Evolutionary conservation across 2,888 invertebrate species (phyloP), one percentile per base, ranked within the genome.

Genomic region (Acrobeloides nanus): DNA sequence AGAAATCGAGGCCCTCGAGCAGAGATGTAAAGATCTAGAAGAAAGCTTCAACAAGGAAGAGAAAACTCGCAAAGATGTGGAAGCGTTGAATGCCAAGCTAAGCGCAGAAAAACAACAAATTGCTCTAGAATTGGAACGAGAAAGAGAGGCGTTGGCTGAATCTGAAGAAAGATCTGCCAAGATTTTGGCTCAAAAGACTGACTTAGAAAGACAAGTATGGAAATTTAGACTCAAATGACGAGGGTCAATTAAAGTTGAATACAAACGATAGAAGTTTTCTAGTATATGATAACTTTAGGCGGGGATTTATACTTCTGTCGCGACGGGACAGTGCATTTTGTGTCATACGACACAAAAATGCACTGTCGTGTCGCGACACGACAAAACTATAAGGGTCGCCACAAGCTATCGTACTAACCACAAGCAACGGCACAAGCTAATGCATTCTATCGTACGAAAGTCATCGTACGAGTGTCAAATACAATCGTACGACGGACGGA

Each of bases 1-100:
- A 32, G 64, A 71, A 48, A 55, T 62, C 48, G 68, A 89, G 87
- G 87, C 86, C 82, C 81, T 90, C 77, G 64, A 68, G 55, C 59
- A 95, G 81, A 90, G 90, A 80, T 87, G 38, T 48, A 48, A 89
- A 87, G 86, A 87, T 82, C 81, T 90, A 78, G 92, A 93, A 80
- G 95, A 95, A 81, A 89, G 89, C 80, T 87, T 92, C 60, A 83
- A 83, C 76, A 89, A 89, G 80, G 89, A 92, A 78, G 88, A 89
- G 79, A 90, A 90, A 76, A 82, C 87, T 74, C 87, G 93, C 80
- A 95, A 95, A 81, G 93, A 95, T 76, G 81, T 93, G 69, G 95
- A 99, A 80, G 85, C 81, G 25, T 59, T 59, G 43, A 59, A 62
- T 42, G 57, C 59, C 12, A 54, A 52, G 38, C 31, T 64, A 23